Evolutionary conservation across 1,140 invertebrate species (phyloP).

Genomic region (Sesamia nonagrioides): DNA sequence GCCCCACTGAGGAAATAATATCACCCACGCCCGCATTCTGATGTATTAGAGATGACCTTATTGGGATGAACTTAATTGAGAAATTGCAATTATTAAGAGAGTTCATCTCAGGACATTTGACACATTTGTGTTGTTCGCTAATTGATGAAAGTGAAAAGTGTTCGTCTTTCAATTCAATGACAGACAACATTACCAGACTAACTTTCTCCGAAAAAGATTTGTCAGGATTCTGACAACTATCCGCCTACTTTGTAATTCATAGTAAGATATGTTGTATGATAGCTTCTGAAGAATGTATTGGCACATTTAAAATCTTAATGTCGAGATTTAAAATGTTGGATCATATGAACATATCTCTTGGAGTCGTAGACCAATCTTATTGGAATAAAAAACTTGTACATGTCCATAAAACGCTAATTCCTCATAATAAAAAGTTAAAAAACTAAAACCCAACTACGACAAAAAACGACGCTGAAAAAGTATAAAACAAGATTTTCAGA

Average conservation of each 20-base stretch:
- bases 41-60: constrained; percentile 43
- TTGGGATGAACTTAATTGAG: constrained; percentile 27
- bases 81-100: constrained; percentile 39
- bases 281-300: not conserved
- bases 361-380: not conserved
- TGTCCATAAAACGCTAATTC: constrained; percentile 13
- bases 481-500: no score
- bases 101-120: constrained; percentile 38
- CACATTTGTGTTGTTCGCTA: constrained; percentile 26
- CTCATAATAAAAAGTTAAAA: no score
- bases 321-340: not conserved
- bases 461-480: no score
- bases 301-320: not conserved
- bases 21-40: constrained; percentile 49
- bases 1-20: constrained; percentile 28
- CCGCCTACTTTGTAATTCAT: not conserved
- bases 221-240: constrained; percentile 28
- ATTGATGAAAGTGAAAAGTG: constrained; percentile 55
- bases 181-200: constrained; percentile 2
- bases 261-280: not conserved
- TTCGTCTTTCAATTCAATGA: constrained; percentile 41
- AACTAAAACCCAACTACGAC: no score
- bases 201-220: constrained; percentile 40
- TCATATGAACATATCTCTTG: not conserved
- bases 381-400: constrained; percentile 14